phyloP scores from a whole-genome alignment of 2,113 vertebrate genomes.

The Clarias magur region DNA sequence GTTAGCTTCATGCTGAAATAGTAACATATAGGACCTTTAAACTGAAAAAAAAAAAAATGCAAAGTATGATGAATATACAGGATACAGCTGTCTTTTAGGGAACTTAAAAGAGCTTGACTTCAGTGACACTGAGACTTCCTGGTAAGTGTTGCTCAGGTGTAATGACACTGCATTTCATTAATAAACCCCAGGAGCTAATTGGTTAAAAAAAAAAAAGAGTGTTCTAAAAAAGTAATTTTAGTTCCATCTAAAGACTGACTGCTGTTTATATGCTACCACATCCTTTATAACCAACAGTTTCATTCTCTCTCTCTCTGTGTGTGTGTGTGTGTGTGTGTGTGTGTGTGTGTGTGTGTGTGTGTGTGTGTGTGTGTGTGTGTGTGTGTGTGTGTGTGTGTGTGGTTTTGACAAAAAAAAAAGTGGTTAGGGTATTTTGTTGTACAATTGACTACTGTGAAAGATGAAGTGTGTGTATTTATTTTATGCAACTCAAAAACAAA shows the following conservation, averaged over 20 bases:
- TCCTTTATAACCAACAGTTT: background rate
- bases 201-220: too few relatives aligned
- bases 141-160: background rate
- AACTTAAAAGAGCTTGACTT: background rate
- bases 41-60: background rate
- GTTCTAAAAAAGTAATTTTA: background rate
- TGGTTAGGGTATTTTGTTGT: background rate
- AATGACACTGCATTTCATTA: background rate
- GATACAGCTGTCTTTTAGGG: background rate
- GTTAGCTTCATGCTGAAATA: too few relatives aligned
- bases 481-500: background rate
- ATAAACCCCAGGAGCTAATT: background rate
- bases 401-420: constrained; percentile 6
- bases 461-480: background rate
- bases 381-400: background rate
- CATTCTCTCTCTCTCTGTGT: background rate
- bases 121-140: background rate
- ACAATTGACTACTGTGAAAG: background rate
- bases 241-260: background rate
- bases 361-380: background rate
- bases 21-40: background rate
- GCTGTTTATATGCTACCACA: background rate
- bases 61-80: background rate
- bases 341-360: background rate
- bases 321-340: background rate